Conservation (phyloP, 2,797 vertebrate species). For the Mycteria americana region DNA sequence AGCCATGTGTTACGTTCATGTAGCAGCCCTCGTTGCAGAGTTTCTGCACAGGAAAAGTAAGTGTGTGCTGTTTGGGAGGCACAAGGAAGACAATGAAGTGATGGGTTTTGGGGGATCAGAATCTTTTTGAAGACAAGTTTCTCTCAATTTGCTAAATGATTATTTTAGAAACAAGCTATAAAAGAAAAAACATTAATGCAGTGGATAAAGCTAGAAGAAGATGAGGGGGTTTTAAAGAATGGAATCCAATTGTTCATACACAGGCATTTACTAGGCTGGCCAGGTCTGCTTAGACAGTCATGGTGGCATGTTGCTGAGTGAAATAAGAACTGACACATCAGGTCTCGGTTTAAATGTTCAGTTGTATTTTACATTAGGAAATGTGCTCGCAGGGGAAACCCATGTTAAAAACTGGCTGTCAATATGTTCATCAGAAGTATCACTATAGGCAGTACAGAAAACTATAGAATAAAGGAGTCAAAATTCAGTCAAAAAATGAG, state of each 20-base stretch:
- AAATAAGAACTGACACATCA: neutral
- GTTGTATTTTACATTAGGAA: neutral
- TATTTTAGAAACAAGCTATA: neutral
- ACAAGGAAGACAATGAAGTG: neutral
- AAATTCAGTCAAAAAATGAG: neutral
- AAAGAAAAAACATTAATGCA: neutral
- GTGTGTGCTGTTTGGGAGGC: conserved; percentile 38
- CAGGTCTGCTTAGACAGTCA: neutral
- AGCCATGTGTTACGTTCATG: conserved; percentile 95
- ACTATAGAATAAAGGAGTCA: neutral
- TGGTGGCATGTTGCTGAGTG: neutral
- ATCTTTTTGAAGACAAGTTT: neutral
- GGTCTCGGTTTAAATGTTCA: neutral
- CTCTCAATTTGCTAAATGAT: neutral
- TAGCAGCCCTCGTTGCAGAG: conserved; percentile 92
- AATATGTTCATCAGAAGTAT: neutral
- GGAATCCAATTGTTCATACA: neutral
- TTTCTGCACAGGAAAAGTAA: conserved; percentile 97
- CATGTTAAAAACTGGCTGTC: neutral
- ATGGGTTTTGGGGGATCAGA: neutral
- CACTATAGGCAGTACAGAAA: neutral
- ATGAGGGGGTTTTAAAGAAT: neutral
- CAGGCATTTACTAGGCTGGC: neutral
- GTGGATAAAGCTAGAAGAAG: neutral
- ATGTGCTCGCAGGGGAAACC: neutral